A percentile compares a stretch with the other conserved stretches of the same genome.
These are phyloP conservation scores for Lithobates sylvaticus DNA, from an alignment of 2,797 vertebrate species.

Conservation along the genomic window DNA sequence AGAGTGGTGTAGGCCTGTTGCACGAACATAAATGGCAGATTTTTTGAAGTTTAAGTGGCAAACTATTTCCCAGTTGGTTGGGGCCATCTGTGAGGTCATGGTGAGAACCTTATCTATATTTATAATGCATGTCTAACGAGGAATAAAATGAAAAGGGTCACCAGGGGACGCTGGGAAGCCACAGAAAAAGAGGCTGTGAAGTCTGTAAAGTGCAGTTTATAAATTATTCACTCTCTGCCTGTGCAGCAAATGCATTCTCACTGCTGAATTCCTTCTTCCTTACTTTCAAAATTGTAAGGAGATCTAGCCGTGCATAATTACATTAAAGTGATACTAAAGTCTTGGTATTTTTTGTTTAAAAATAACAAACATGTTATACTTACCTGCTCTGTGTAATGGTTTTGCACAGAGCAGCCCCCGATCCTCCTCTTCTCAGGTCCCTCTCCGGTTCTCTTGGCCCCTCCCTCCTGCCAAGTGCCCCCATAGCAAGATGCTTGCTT, in stretches of 20 bases:
- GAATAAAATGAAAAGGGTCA: conserved; percentile 27
- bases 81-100: conserved; percentile 11
- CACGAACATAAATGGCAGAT: conserved; percentile 12
- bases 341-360: no score
- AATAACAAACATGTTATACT: no score
- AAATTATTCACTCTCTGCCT: conserved; percentile 30
- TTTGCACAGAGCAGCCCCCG: no score
- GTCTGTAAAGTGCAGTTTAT: conserved; percentile 16
- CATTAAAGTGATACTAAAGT: no score
- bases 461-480: no score
- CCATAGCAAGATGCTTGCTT: no score
- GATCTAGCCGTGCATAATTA: neutral
- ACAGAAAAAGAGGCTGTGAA: conserved; percentile 6
- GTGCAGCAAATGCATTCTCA: neutral
- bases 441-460: no score
- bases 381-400: no score
- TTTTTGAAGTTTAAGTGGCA: neutral
- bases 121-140: conserved; percentile 52
- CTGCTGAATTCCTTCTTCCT: no score
- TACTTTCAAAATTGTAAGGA: neutral
- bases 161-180: conserved; percentile 1
- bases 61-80: conserved; percentile 40
- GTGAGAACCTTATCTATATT: conserved; percentile 33
- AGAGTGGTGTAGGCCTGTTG: neutral
- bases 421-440: no score